Evolutionary conservation across 2,113 vertebrate genomes (phyloP), one percentile per base, ranked within the genome.

Genomic region (Nycticorax nycticorax): DNA sequence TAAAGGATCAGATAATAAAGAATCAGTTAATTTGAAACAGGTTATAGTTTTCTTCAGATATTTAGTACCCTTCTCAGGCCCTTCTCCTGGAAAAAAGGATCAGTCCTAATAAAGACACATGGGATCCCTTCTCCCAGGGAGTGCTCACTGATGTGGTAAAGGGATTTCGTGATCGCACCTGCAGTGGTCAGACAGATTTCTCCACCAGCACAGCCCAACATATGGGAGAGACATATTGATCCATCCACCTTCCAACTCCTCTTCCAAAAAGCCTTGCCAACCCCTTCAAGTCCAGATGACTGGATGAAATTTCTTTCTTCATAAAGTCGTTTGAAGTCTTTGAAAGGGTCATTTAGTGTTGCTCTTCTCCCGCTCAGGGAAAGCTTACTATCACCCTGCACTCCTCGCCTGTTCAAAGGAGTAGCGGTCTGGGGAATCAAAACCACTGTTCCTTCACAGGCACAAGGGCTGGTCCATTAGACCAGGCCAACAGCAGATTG

Each of bases 1-100:
- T 84, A 93, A 95, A 94, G 83, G 47, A 89, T n/a, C 60, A n/a
- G 88, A n/a, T n/a, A 84, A 81, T 84, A 93, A 95, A 94, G 83
- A 52, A 89, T n/a, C 60, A n/a, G 88, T 60, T 94, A 83, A 95
- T 92, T 72, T 86, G 92, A 91, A 93, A 77, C 79, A 83, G 85
- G 50, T 43, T 80, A 48, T 14, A 8, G 59, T 84, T 77, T 67
- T 74, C 79, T 84, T 73, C 27, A 24, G 68, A 21, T 75, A 88
- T 73, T 78, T 20, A 56, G 85, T 50, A 37, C 59, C 53, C 55
- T 95, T 85, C 64, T 76, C 23, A 57, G 64, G 39, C 32, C 41
- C 47, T 56, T 76, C 56, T 68, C 45, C 47, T 68, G 62, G 73
- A 92, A 94, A 53, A 96, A 92, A 88, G 53, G 33, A 93, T 43